A percentile compares a stretch with the other conserved stretches of the same genome.
Conservation (phyloP, 1,140 invertebrate species). For the Brachionus plicatilis region DNA sequence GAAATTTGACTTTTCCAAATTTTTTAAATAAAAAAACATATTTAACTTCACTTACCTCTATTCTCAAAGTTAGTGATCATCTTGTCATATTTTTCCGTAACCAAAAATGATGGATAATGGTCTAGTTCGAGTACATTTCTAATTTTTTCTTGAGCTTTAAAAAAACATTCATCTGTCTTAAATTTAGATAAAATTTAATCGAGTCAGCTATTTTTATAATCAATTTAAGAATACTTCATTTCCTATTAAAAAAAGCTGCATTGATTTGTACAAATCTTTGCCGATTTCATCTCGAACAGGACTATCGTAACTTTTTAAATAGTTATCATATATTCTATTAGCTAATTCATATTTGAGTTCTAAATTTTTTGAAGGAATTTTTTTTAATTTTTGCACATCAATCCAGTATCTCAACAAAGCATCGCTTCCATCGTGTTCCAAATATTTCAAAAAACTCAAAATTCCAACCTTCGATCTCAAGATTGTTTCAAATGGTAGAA, state of each 20-base stretch:
- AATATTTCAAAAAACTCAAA: neutral
- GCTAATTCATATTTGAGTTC: constrained; percentile 74
- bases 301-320: constrained; percentile 58
- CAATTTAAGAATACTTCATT: constrained; percentile 60
- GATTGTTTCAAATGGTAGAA: constrained; percentile 6
- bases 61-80: neutral
- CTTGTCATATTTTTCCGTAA: constrained; percentile 75
- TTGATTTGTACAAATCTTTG: constrained; percentile 64
- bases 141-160: constrained; percentile 73
- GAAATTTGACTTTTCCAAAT: neutral
- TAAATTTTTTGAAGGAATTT: constrained; percentile 43
- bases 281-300: constrained; percentile 47
- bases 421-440: constrained; percentile 15
- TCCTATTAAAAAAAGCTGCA: constrained; percentile 78
- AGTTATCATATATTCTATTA: constrained; percentile 81
- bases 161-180: constrained; percentile 76
- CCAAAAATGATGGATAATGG: constrained; percentile 78
- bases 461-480: neutral
- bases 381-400: constrained; percentile 75
- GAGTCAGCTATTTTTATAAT: neutral
- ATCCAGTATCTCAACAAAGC: constrained; percentile 66
- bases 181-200: too few relatives aligned
- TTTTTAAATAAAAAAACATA: neutral
- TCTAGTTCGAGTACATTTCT: constrained; percentile 73
- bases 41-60: neutral